Base-by-base conservation (phyloP, 2,113 vertebrate genomes). In the Ophiodon elongatus region DNA sequence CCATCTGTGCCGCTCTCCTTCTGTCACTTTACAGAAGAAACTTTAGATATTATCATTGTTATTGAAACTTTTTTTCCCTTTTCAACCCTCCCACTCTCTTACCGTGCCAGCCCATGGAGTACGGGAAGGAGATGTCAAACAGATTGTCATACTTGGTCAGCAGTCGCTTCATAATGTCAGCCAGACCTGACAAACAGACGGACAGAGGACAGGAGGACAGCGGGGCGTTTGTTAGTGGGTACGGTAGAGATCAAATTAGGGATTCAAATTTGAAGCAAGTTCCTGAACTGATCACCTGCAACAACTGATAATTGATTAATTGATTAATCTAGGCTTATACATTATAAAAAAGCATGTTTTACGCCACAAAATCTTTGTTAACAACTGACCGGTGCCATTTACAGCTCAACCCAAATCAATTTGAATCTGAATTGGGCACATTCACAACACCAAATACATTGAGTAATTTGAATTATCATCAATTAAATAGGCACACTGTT, bases 101-200 rank as follows among this genome's bases (percentile, higher is more conserved):
- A 96, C 95, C 95, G 19, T 96, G 95, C 95, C 95, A 96, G 85
- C 95, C 95, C 95, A 95, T 96, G 63, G 95, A 95, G 86, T 96
- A 96, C 15, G 95, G 93, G 82, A 96, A 96, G 4, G 94, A 94
- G 77, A 93, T 88, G 76, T 95, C 88, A 71, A 96, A 96, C 71
- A 96, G 93, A 76, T 96, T 95, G 92, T 96, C 95, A 27, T 96
- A 95, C 84, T 95, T 96, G 35, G 94, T 95, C 85, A 96, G 89
- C 64, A 96, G 94, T 50, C 73, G 89, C 88, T 93, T 95, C 94
- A 95, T 95, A 52, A 96, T 90, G 85, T 88, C 92, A 31, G 94
- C 95, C 78, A 96, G 87, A 91, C 89, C 95, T 96, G 78, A 70
- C 10, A 59, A 86, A 88, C 27, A 83, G 35, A 60, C 23, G 23